Base-by-base conservation (phyloP, 2,797 vertebrate genomes). In the Smutsia temminckii region DNA sequence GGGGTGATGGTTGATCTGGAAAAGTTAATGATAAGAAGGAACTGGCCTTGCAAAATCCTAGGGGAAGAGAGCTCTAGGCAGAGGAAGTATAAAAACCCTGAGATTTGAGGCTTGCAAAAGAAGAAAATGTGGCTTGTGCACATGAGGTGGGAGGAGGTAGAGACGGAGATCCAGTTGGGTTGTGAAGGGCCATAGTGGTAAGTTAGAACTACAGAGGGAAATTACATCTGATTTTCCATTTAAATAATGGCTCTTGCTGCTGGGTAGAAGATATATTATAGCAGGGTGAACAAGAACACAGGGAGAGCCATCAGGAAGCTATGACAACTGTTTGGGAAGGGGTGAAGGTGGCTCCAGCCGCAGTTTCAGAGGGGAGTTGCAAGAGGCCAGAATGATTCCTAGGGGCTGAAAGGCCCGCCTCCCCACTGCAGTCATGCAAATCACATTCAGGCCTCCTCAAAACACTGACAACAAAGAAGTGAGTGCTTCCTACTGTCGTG, bases 141-240 rank as follows among this genome's bases (percentile, higher is more conserved):
- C 49, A 1, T 21, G 23, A 2, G 3, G 20, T 9, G 21, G 27
- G 53, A 1, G 23, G 12, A 14, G 14, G 4, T 0, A 14, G 27
- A 29, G 27, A 4, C 37, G 34, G 12, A 74, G 29, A 55, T 10
- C 34, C 20, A 8, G 72, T 0, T 17, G 42, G 14, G 32, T 0
- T 80, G 75, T 23, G 40, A 61, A 21, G 9, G 32, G 21, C 55
- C 69, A 10, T 0, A 34, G 18, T 18, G 40, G 7, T 42, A 61
- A 5, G n/a, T 75, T 32, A n/a, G 20, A 66, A 71, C 63, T 64
- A 3, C 8, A 27, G 25, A 17, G 23, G 34, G 42, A 32, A 51
- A 64, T 71, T n/a, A 74, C 0, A 59, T 10, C 29, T 1, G 0
- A 27, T 75, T 69, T 85, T 61, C 74, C 75, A 63, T 4, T 37